Evolutionary conservation across 2,797 vertebrate genomes (phyloP).

Genomic region (Sebastes melanostomus): DNA sequence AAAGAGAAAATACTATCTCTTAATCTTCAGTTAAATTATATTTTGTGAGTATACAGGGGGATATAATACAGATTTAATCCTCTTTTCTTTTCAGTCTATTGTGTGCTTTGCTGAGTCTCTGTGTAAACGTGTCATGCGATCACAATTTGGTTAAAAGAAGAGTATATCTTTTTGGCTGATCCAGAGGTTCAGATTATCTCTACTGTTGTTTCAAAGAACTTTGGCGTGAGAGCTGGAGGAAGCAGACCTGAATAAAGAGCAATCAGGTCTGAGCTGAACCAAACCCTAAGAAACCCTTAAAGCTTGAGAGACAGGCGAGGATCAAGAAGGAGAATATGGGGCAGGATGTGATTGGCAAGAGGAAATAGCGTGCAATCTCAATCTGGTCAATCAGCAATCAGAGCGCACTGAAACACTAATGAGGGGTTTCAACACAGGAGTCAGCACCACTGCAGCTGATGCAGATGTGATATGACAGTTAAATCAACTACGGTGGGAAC

Average conservation of each 20-base stretch:
- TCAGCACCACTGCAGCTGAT: conserved; percentile 53
- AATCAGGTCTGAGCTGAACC: conserved; percentile 27
- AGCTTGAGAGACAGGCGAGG: conserved; percentile 30
- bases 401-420: conserved; percentile 66
- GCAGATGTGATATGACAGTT: conserved; percentile 69
- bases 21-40: conserved; percentile 2
- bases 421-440: conserved; percentile 61
- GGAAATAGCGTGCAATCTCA: conserved; percentile 64
- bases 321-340: conserved; percentile 42
- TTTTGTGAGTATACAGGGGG: neutral
- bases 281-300: conserved; percentile 32
- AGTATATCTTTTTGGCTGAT: neutral
- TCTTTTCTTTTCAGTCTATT: neutral
- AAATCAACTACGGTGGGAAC: conserved; percentile 53
- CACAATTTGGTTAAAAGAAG: neutral
- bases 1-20: neutral
- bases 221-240: neutral
- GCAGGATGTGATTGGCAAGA: conserved; percentile 52
- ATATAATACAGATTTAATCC: neutral
- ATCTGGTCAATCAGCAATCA: conserved; percentile 78
- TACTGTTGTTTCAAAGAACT: conserved; percentile 27
- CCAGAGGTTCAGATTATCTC: conserved; percentile 4
- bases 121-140: neutral
- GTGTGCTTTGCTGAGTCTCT: neutral
- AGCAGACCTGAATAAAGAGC: conserved; percentile 24